Conservation (phyloP, 2,113 vertebrate genomes). For the Nothobranchius kuhntae region DNA sequence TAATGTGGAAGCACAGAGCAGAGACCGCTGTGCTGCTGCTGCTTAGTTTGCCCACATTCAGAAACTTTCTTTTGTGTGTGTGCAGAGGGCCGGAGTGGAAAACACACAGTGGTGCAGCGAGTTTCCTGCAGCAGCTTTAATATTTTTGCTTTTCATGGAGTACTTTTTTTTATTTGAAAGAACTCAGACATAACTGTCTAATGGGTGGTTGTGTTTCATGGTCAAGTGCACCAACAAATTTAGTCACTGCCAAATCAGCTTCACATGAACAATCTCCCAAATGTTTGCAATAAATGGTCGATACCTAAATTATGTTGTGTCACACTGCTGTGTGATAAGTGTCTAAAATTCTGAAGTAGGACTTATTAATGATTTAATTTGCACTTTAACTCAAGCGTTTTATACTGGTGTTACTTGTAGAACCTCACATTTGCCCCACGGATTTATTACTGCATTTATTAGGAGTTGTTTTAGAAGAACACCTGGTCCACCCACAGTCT, state of each 20-base stretch:
- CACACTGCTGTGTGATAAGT: not conserved
- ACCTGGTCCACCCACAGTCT: not conserved
- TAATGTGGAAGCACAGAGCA: constrained; percentile 52
- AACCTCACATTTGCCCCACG: not conserved
- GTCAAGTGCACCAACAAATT: not conserved
- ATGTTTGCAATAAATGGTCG: no score
- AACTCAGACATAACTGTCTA: no score
- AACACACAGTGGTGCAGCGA: constrained; percentile 2
- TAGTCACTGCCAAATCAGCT: no score
- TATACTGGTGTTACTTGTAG: not conserved
- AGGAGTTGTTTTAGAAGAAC: constrained; percentile 10
- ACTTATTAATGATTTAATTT: not conserved
- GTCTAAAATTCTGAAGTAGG: not conserved
- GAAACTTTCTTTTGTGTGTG: constrained; percentile 20
- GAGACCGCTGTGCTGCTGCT: constrained; percentile 53
- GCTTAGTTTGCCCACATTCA: constrained; percentile 35
- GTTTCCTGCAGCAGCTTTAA: constrained; percentile 2
- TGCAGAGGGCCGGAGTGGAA: constrained; percentile 20
- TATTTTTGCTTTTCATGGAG: no score
- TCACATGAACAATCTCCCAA: no score
- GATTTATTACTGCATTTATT: not conserved
- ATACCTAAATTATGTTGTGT: no score
- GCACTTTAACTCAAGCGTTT: not conserved
- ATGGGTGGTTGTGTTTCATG: not conserved
- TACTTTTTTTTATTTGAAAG: no score